phyloP scores from a whole-genome alignment of 2,888 invertebrate species.

The Merodon equestris region DNA sequence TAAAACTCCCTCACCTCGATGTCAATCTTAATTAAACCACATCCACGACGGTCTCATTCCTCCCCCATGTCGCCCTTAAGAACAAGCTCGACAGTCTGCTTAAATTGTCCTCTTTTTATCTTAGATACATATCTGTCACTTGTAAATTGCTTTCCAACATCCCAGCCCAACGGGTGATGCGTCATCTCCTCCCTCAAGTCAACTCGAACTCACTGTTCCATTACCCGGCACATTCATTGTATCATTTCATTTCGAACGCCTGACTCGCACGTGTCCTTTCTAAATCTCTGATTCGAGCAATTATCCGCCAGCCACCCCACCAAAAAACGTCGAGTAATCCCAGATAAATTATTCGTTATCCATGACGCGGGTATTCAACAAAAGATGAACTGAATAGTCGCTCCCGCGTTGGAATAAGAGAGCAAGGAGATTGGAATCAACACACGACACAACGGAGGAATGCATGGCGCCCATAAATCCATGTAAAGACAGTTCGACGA shows the following conservation, averaged over 20 bases:
- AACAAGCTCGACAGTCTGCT: background rate
- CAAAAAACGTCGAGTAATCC: constrained; percentile 58
- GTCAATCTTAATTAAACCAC: too few species aligned
- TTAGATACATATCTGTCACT: too few species aligned
- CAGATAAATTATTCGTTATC: constrained; percentile 58
- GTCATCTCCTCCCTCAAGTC: constrained; percentile 15
- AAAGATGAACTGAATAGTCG: background rate
- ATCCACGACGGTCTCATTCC: background rate
- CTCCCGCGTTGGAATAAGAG: constrained; percentile 3
- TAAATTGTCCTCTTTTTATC: background rate
- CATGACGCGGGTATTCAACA: constrained; percentile 50
- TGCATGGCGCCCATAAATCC: constrained; percentile 68
- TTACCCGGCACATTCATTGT: constrained; percentile 41
- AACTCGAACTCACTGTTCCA: constrained; percentile 22
- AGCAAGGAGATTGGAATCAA: constrained; percentile 57
- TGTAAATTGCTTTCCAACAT: constrained; percentile 4
- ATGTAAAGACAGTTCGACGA: constrained; percentile 60
- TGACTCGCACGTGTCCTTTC: constrained; percentile 59
- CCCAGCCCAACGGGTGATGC: constrained; percentile 48
- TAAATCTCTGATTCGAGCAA: constrained; percentile 65
- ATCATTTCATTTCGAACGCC: constrained; percentile 33
- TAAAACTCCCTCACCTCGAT: too few species aligned
- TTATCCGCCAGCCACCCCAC: constrained; percentile 60
- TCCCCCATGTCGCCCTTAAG: too few species aligned
- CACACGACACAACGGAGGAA: constrained; percentile 62